Evolutionary conservation across 2,797 vertebrate genomes (phyloP).

Genomic region (Poecilia picta): DNA sequence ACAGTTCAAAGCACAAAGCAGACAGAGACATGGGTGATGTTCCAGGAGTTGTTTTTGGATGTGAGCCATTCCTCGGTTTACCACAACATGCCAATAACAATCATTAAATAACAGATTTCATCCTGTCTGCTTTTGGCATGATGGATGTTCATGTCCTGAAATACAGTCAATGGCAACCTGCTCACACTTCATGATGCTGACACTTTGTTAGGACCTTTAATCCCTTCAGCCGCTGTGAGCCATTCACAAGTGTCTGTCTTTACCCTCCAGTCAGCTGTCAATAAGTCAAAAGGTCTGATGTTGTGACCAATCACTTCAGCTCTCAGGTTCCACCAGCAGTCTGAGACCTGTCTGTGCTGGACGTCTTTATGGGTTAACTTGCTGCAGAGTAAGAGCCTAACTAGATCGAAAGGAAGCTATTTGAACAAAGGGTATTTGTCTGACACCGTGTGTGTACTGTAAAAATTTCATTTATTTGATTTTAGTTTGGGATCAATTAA

Average conservation of each 20-base stretch:
- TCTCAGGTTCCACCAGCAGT: not conserved
- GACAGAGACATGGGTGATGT: slow-evolving; percentile 11
- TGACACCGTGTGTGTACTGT: no score
- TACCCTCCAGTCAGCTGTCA: not conserved
- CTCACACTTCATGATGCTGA: not conserved
- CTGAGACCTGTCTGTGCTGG: not conserved
- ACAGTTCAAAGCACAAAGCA: slow-evolving; percentile 24
- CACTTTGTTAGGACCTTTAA: not conserved
- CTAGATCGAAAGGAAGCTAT: not conserved
- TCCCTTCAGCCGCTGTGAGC: not conserved
- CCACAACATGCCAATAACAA: slow-evolving; percentile 17
- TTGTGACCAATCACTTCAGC: not conserved
- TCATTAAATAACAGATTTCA: slow-evolving; percentile 20
- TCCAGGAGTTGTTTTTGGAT: not conserved
- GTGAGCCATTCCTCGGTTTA: not conserved
- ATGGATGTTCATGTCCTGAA: slow-evolving; percentile 22
- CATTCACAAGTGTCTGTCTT: not conserved
- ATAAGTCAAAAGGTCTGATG: not conserved
- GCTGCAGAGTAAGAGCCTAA: not conserved
- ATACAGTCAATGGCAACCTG: not conserved
- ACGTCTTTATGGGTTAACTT: not conserved
- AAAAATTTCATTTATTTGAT: no score
- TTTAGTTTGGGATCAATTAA: no score
- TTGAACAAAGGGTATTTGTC: not conserved
- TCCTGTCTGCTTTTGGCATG: slow-evolving; percentile 5